phyloP scores from a whole-genome alignment of 2,797 vertebrate genomes.

The Adelosebastes latens region DNA sequence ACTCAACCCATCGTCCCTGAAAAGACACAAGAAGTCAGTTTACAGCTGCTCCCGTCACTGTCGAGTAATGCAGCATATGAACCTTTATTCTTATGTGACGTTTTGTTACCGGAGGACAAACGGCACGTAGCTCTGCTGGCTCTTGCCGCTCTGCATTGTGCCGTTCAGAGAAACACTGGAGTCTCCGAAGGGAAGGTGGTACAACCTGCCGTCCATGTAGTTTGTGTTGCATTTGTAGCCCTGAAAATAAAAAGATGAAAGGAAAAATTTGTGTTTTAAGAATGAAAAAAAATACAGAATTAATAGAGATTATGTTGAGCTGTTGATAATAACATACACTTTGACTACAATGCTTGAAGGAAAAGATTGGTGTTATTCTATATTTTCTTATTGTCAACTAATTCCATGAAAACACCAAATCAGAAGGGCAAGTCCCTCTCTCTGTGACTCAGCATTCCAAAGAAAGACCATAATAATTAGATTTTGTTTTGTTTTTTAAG shows the following conservation, averaged over 20 bases:
- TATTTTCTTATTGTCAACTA: background rate
- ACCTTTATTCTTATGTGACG: background rate
- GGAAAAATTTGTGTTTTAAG: background rate
- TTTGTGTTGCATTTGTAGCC: conserved; percentile 86
- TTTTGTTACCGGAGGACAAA: conserved; percentile 88
- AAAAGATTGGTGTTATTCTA: background rate
- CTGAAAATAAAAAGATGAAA: conserved; percentile 62
- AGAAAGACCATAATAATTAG: accelerated
- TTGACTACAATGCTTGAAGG: background rate
- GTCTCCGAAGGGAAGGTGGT: conserved; percentile 87
- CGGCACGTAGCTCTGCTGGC: conserved; percentile 94
- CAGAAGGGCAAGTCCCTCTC: no score
- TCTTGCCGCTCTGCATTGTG: conserved; percentile 92
- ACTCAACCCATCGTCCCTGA: conserved; percentile 89
- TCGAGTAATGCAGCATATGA: accelerated
- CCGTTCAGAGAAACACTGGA: conserved; percentile 91
- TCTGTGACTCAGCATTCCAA: background rate
- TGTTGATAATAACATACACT: background rate
- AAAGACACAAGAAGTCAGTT: conserved; percentile 24
- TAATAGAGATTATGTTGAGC: background rate
- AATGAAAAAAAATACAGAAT: background rate
- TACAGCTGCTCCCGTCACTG: background rate
- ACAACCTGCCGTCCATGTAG: conserved; percentile 86
- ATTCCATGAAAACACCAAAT: no score
- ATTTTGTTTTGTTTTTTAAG: background rate